Evolutionary conservation across 2,888 invertebrate species (phyloP).

Genomic region (Cheilosia grossa): DNA sequence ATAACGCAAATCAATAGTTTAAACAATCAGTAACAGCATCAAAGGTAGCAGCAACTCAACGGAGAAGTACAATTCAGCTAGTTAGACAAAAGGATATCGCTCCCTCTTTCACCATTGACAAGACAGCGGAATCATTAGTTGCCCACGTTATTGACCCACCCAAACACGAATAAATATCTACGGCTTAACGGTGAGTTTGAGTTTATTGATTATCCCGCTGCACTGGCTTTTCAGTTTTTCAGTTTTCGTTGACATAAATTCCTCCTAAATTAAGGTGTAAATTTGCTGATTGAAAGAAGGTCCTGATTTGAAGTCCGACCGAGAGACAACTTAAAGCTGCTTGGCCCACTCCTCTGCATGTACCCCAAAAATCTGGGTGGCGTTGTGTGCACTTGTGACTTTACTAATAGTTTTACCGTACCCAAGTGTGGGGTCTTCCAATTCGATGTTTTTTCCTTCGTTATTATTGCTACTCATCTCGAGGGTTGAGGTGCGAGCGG

Average conservation of each 20-base stretch:
- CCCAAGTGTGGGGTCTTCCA: constrained; percentile 35
- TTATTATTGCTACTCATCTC: background rate
- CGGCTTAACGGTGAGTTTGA: constrained; percentile 76
- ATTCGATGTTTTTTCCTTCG: constrained; percentile 45
- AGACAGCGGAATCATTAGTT: constrained; percentile 65
- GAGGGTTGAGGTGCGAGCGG: background rate
- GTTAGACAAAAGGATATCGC: constrained; percentile 32
- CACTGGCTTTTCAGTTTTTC: constrained; percentile 13
- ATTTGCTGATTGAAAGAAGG: too few species aligned
- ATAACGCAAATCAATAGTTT: constrained; percentile 47
- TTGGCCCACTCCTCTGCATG: too few species aligned
- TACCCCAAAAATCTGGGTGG: background rate
- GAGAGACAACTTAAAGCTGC: too few species aligned
- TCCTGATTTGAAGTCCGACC: too few species aligned
- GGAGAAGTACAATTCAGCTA: constrained; percentile 4
- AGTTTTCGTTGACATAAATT: background rate
- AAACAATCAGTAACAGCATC: constrained; percentile 38
- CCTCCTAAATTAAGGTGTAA: background rate
- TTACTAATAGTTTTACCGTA: constrained; percentile 40
- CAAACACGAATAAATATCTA: constrained; percentile 76
- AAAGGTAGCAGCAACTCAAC: constrained; percentile 23
- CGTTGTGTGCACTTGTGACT: constrained; percentile 15
- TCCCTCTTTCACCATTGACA: constrained; percentile 40
- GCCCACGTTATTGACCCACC: constrained; percentile 76
- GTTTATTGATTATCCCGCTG: constrained; percentile 20